Conservation (phyloP, 2,888 invertebrate genomes). For the Caenorhabditis macrosperma region DNA sequence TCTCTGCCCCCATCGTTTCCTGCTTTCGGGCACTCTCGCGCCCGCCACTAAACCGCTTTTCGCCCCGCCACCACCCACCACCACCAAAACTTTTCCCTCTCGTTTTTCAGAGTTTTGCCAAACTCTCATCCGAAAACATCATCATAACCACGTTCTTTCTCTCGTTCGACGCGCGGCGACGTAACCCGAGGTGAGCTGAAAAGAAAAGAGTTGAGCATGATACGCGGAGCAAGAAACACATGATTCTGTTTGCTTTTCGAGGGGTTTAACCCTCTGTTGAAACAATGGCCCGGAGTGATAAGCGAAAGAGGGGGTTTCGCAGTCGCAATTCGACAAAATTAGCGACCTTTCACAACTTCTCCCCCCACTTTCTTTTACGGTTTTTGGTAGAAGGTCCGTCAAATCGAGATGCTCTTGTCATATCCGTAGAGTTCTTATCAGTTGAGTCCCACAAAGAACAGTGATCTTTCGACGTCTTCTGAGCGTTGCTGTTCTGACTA, state of each 20-base stretch:
- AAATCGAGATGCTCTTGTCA: too few relatives aligned
- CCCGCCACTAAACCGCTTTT: conserved; percentile 51
- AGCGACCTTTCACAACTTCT: too few relatives aligned
- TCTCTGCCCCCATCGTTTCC: conserved; percentile 16
- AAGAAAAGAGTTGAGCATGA: neutral
- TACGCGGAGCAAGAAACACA: neutral
- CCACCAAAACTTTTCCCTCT: conserved; percentile 32
- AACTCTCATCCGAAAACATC: conserved; percentile 55
- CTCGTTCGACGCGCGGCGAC: conserved; percentile 56
- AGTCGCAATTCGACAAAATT: too few relatives aligned
- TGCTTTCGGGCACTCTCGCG: conserved; percentile 24
- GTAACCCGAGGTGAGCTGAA: conserved; percentile 50
- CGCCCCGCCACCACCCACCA: conserved; percentile 2
- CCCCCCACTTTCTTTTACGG: neutral
- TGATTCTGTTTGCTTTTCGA: conserved; percentile 4
- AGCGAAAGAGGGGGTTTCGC: neutral
- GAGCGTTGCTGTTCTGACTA: neutral
- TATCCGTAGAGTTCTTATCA: too few relatives aligned
- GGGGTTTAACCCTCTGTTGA: neutral
- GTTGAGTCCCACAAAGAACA: too few relatives aligned
- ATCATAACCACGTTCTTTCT: conserved; percentile 61
- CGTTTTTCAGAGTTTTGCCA: conserved; percentile 55
- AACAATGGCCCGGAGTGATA: neutral
- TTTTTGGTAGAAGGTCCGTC: too few relatives aligned
- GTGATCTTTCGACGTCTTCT: neutral